Evolutionary conservation across 2,113 vertebrate species (phyloP).

Genomic region (Lipophrys pholis): DNA sequence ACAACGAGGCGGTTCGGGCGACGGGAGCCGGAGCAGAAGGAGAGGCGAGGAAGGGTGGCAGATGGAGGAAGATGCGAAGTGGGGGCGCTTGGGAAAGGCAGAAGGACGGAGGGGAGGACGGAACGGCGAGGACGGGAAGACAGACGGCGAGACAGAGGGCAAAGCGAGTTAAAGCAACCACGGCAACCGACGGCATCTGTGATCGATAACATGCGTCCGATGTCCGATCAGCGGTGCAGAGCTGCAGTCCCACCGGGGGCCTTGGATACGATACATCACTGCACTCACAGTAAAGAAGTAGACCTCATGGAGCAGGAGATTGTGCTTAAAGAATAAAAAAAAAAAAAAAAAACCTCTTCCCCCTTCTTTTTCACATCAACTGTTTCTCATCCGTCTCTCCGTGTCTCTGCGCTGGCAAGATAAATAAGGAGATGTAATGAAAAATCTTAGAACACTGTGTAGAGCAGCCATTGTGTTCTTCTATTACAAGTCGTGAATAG

Average conservation of each 20-base stretch:
- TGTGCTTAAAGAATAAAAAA: conserved; percentile 66
- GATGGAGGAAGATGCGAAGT: conserved; percentile 78
- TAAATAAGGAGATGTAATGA: conserved; percentile 81
- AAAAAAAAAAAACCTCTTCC: conserved; percentile 11
- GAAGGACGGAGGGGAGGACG: conserved; percentile 51
- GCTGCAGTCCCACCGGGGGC: conserved; percentile 36
- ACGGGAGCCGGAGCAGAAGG: conserved; percentile 71
- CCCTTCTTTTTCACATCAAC: conserved; percentile 13
- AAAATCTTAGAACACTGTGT: conserved; percentile 68
- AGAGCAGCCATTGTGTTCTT: conserved; percentile 70
- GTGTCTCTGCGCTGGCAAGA: conserved; percentile 50
- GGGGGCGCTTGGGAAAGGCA: conserved; percentile 59
- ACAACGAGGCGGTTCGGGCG: conserved; percentile 55
- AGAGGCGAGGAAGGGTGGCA: conserved; percentile 64
- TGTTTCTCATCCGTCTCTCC: conserved; percentile 18
- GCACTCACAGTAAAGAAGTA: conserved; percentile 29
- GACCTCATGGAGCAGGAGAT: conserved; percentile 59
- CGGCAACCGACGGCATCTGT: conserved; percentile 71
- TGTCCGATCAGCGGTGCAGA: conserved; percentile 39
- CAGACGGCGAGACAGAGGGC: conserved; percentile 65
- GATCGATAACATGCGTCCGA: conserved; percentile 74
- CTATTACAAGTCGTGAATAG: conserved; percentile 76
- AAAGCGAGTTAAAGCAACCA: conserved; percentile 60
- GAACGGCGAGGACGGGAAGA: conserved; percentile 44
- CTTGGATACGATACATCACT: conserved; percentile 44